phyloP scores from a whole-genome alignment of 2,113 vertebrate species.

The Myrmecobius fasciatus region DNA sequence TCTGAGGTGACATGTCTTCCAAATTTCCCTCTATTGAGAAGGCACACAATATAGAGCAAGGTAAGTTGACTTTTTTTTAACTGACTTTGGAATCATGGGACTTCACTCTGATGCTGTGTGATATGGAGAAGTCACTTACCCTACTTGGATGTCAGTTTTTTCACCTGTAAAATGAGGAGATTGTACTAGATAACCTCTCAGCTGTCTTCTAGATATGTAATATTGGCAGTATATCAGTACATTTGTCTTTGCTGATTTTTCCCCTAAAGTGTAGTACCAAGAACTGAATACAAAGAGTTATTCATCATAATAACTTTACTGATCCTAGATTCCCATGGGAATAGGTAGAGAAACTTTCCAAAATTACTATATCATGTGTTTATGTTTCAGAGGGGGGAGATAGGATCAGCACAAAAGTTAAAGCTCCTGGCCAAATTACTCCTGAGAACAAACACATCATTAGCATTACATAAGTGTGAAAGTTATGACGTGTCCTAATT shows the following conservation, averaged over 20 bases:
- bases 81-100: background rate
- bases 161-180: background rate
- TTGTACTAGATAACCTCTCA: background rate
- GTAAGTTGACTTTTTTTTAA: background rate
- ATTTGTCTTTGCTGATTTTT: background rate
- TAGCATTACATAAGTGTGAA: constrained; percentile 26
- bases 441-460: constrained; percentile 23
- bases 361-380: constrained; percentile 23
- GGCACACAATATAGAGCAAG: background rate
- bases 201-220: background rate
- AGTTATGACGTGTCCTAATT: constrained; percentile 3
- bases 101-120: background rate
- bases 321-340: background rate
- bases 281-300: constrained; percentile 3
- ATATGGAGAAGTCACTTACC: background rate
- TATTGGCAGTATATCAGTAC: background rate
- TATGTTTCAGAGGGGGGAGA: constrained; percentile 44
- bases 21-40: background rate
- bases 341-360: constrained; percentile 10
- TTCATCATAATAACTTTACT: background rate
- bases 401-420: constrained; percentile 18
- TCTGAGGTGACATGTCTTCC: background rate
- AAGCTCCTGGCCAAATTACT: constrained; percentile 25
- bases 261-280: background rate
- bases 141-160: background rate